Percentiles rank a stretch among this genome's conserved stretches.
These are phyloP conservation scores for Tetanocera ferruginea DNA, from an alignment of 2,888 invertebrate genomes.

Conservation along the genomic window DNA sequence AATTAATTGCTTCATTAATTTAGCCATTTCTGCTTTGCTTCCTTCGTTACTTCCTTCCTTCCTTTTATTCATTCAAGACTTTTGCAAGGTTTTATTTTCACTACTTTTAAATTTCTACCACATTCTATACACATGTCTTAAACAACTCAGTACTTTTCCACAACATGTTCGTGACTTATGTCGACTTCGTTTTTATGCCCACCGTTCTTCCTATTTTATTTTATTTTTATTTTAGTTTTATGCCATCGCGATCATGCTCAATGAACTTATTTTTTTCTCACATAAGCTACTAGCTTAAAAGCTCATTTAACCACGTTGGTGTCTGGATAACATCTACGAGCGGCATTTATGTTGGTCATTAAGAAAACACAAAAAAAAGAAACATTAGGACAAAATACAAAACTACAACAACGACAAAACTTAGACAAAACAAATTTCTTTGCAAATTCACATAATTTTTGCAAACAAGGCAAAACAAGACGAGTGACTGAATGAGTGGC, in stretches of 20 bases:
- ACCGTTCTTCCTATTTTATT: not conserved
- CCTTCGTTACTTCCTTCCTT: too few relatives aligned
- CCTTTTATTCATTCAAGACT: not conserved
- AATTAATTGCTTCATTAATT: too few relatives aligned
- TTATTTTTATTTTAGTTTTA: not conserved
- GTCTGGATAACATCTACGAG: not conserved
- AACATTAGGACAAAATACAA: too few relatives aligned
- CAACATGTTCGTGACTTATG: not conserved
- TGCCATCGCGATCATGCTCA: too few relatives aligned
- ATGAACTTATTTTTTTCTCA: too few relatives aligned
- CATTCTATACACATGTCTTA: not conserved
- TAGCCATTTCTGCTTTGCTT: not conserved
- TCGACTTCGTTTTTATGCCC: constrained; percentile 9
- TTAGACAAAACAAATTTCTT: not conserved
- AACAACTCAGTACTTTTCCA: constrained; percentile 28
- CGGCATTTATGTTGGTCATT: not conserved
- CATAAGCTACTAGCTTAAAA: too few relatives aligned
- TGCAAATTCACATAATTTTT: not conserved
- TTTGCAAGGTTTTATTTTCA: too few relatives aligned
- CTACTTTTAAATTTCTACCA: not conserved
- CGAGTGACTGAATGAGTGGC: not conserved
- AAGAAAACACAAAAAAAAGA: not conserved
- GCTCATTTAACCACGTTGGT: not conserved
- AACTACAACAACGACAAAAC: not conserved
- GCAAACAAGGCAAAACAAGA: not conserved